A percentile compares a stretch with the other conserved stretches of the same genome.
These are phyloP conservation scores for Diplolepis rosae DNA, from an alignment of 2,888 invertebrate genomes.

Conservation along the genomic window DNA sequence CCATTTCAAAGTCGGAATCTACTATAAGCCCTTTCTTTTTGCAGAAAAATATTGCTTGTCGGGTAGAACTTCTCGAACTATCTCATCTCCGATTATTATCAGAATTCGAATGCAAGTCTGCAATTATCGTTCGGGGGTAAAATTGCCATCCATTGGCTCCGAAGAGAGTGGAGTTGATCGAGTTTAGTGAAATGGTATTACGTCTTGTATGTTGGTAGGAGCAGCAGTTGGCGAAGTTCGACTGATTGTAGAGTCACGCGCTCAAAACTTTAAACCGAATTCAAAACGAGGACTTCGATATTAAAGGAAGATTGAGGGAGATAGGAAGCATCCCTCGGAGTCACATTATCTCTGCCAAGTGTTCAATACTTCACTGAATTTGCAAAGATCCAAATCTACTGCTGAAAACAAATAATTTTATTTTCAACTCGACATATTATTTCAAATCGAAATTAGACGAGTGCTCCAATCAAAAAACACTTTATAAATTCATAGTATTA, in stretches of 20 bases:
- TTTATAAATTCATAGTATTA: too few relatives aligned
- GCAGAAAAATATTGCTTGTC: slow-evolving; percentile 5
- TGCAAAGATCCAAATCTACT: not conserved
- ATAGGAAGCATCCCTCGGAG: not conserved
- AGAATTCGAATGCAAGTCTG: slow-evolving; percentile 25
- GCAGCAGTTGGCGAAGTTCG: slow-evolving; percentile 7
- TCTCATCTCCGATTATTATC: slow-evolving; percentile 30
- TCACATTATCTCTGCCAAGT: not conserved
- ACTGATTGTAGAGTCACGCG: slow-evolving; percentile 21
- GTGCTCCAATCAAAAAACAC: too few relatives aligned
- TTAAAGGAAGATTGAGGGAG: slow-evolving; percentile 24
- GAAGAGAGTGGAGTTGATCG: slow-evolving; percentile 20
- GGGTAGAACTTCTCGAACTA: slow-evolving; percentile 8
- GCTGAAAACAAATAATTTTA: not conserved
- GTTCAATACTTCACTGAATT: slow-evolving; percentile 19
- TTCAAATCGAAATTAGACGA: too few relatives aligned
- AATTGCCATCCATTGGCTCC: slow-evolving; percentile 24
- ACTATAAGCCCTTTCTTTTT: not conserved
- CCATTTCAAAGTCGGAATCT: not conserved
- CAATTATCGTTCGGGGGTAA: slow-evolving; percentile 18
- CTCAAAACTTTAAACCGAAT: slow-evolving; percentile 30
- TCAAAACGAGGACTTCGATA: slow-evolving; percentile 29
- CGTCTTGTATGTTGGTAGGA: slow-evolving; percentile 28
- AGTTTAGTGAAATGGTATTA: slow-evolving; percentile 24
- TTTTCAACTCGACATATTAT: too few relatives aligned